These are phyloP conservation scores for Palythoa caribaeorum DNA, from an alignment of 92 coral and sea anemone species.

Conservation along the genomic window DNA sequence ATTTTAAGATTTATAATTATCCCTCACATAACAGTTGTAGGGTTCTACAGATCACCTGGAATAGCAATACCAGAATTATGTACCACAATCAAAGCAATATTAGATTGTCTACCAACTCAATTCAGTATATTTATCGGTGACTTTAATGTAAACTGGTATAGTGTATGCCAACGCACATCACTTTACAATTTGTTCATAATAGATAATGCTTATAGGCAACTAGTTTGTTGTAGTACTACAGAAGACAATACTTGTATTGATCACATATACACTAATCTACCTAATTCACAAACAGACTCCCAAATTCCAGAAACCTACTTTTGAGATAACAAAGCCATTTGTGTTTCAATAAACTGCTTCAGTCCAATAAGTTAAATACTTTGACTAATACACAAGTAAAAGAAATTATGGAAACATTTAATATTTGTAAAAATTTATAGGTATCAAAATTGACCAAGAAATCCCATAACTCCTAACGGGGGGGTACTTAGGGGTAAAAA, in stretches of 20 bases:
- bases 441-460: conserved; percentile 22
- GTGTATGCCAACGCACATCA: conserved; percentile 12
- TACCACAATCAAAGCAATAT: conserved; percentile 5
- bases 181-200: conserved; percentile 28
- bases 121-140: conserved; percentile 27
- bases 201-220: conserved; percentile 35
- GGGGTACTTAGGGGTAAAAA: too few relatives aligned
- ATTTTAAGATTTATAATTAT: neutral
- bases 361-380: conserved; percentile 6
- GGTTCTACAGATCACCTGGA: conserved; percentile 12
- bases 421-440: conserved; percentile 16
- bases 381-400: conserved; percentile 9
- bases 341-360: conserved; percentile 29
- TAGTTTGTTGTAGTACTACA: conserved; percentile 29
- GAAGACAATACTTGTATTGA: conserved; percentile 29
- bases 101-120: conserved; percentile 8
- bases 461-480: conserved; percentile 10
- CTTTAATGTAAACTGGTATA: conserved; percentile 28
- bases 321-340: conserved; percentile 21
- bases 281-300: conserved; percentile 28
- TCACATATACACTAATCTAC: conserved; percentile 34
- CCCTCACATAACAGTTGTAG: conserved; percentile 12
- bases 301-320: conserved; percentile 23
- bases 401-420: conserved; percentile 14
- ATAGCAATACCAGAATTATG: conserved; percentile 10